phyloP scores from a whole-genome alignment of 2,113 vertebrate genomes.

The Empidonax alnorum region DNA sequence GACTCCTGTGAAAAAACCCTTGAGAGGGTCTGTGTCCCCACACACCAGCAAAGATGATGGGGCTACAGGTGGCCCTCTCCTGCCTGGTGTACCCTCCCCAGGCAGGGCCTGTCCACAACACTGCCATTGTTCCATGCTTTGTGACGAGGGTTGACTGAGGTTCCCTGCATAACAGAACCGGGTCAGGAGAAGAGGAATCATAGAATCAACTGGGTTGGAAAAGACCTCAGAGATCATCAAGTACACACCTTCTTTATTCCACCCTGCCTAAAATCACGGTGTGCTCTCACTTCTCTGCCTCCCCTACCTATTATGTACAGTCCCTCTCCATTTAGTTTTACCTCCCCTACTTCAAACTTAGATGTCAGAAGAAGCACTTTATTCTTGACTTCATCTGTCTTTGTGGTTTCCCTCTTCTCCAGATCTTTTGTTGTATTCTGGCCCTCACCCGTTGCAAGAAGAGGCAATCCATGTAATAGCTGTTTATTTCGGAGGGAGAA shows the following conservation, averaged over 20 bases:
- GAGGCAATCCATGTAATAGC: neutral
- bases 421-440: neutral
- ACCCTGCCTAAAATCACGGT: neutral
- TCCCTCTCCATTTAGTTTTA: neutral
- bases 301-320: neutral
- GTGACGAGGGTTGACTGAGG: neutral
- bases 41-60: rapidly evolving
- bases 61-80: neutral
- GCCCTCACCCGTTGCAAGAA: neutral
- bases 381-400: neutral
- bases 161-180: neutral
- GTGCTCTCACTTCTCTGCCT: neutral
- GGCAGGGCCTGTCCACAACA: neutral
- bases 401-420: neutral
- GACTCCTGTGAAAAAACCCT: neutral
- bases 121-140: neutral
- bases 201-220: too few relatives aligned
- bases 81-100: neutral
- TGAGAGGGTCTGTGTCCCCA: neutral
- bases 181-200: neutral
- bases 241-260: rapidly evolving
- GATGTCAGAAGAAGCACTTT: neutral
- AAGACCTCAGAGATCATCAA: too few relatives aligned
- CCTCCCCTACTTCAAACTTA: neutral
- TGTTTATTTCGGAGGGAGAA: neutral